Evolutionary conservation across 2,888 invertebrate species (phyloP), one percentile per base, ranked within the genome.

Genomic region (Antheraea assamensis): DNA sequence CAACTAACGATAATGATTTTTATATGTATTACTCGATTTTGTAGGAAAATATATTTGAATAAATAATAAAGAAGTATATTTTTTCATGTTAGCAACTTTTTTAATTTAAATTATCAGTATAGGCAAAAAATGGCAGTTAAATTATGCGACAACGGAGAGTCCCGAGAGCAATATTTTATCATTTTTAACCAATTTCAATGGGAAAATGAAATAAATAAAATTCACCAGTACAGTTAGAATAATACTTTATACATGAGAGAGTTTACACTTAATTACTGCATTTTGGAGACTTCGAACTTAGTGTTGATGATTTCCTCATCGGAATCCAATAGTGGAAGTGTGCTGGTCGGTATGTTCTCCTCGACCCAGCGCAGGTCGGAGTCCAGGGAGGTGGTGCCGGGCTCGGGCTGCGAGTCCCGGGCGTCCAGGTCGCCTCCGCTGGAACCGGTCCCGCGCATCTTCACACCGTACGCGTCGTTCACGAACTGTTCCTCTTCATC

Each of bases 401-500:
- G 81, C n/a, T 86, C 84, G 13, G 84, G 79, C 42, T 80, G 71
- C 72, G 86, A 73, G 58, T 87, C 81, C 2, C 84, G 75, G 47
- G 79, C 78, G 3, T 82, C 74, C 15, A 72, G 72, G 72, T 85
- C 86, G 3, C 80, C 84, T 19, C 81, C 92, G 58, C 87, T 88
- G 73, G 92, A 87, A 49, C 91, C 88, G 0, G 90, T 84, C 0
- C 95, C 95, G 2, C 97, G 95, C 95, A 97, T 97, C 88, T 97
- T 97, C 0, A 97, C 97, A 0, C 98, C 98, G 90, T 97, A 98
- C 0, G 98, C 97, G 93, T 98, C 98, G 85, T 97, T 97, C 73
- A 98, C 97, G 85, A 98, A 96, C 81, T 97, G 97, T 83, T 98
- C 98, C 84, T 98, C 98, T 84, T 98, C 98, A 72, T 97, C 97